These are phyloP conservation scores for Drosophila phalerata DNA, from an alignment of 2,888 invertebrate genomes.

Conservation along the genomic window DNA sequence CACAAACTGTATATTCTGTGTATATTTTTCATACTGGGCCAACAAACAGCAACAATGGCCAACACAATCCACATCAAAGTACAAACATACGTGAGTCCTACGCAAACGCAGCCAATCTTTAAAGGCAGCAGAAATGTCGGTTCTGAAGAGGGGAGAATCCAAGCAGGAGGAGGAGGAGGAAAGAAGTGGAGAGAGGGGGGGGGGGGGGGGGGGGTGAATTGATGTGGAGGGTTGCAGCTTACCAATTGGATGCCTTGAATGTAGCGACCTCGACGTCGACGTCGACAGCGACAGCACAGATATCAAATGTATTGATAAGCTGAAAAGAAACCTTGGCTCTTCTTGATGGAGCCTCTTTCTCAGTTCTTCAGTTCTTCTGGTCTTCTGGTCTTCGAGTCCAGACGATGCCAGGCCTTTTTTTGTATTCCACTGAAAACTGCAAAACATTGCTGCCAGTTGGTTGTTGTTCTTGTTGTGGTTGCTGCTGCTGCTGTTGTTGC, in stretches of 20 bases:
- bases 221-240: conserved; percentile 55
- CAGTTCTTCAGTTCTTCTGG: too few relatives aligned
- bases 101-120: conserved; percentile 77
- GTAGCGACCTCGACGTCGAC: conserved; percentile 50
- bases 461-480: conserved; percentile 7
- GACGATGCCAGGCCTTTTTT: conserved; percentile 47
- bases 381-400: neutral
- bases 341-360: conserved; percentile 11
- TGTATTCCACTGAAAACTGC: conserved; percentile 68
- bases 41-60: conserved; percentile 72
- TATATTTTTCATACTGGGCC: neutral
- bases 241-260: conserved; percentile 77
- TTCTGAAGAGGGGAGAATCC: too few relatives aligned
- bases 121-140: conserved; percentile 40
- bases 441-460: conserved; percentile 60
- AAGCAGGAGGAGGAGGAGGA: too few relatives aligned
- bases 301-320: conserved; percentile 81
- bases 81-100: conserved; percentile 76
- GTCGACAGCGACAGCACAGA: conserved; percentile 65
- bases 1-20: neutral
- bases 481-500: conserved; percentile 22
- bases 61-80: conserved; percentile 71
- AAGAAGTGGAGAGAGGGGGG: too few relatives aligned
- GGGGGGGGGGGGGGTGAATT: neutral
- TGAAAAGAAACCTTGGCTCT: conserved; percentile 67